Base-by-base conservation (phyloP, 2,797 vertebrate species). In the Cryptoblepharus egeriae region DNA sequence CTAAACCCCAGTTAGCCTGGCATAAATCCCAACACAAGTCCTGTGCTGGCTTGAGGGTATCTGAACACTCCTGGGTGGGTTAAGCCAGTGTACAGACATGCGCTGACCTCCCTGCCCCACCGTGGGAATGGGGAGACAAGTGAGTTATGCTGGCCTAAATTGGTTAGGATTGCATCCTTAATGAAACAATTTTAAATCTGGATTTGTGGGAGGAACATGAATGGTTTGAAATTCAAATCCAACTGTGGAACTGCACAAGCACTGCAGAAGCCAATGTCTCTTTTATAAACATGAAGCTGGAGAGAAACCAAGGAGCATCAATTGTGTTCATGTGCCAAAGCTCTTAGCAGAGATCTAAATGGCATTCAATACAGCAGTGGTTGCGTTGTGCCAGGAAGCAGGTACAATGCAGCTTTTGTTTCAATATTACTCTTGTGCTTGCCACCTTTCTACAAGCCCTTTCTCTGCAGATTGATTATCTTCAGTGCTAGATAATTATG, bases 391-490 rank as follows among this genome's bases (percentile, higher is more conserved):
- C 70, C 7, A 84, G 49, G 79, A 45, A 84, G 75, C 12, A 87
- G 63, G 30, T 77, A 92, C 81, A 92, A 79, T 79, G 73, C 79
- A 18, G 57, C 67, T 88, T 87, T 91, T 88, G 84, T 85, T 87
- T 85, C 89, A 89, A 80, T 58, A 81, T 85, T 80, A 77, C 49
- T 55, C 88, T 88, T 88, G 72, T 90, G 85, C 75, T 89, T 83
- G 63, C n/a, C 69, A 85, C 88, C 74, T 75, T 65, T 80, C 57
- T 82, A 72, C n/a, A 89, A 88, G 88, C 69, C 55, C 88, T 91
- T 84, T 88, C 83, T 91, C 89, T 88, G 85, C 81, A 80, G 87
- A 77, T 75, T 88, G 55, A 77, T 91, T 91, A 86, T 82, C 61
- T 81, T 45, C 87, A 77, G 26, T 67, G 8, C 72, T 80, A 84